Percentiles rank a stretch among this genome's conserved stretches.
phyloP scores from a whole-genome alignment of 2,113 vertebrate species.

The Campylomormyrus tamandua region DNA sequence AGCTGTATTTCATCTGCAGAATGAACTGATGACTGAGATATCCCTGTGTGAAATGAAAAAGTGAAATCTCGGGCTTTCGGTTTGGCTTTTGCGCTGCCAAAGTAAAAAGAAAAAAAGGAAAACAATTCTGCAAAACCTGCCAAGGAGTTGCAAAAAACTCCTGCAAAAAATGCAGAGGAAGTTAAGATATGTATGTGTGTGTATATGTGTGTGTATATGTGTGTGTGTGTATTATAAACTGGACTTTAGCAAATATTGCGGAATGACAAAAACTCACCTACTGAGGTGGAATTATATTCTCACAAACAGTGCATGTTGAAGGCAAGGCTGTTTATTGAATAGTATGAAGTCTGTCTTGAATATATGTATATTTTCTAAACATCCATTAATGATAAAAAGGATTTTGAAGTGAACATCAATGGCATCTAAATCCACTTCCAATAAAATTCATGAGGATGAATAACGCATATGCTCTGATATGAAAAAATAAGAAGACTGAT shows the following conservation, averaged over 20 bases:
- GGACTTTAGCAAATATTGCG: neutral
- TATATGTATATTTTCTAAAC: neutral
- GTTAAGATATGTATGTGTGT: neutral
- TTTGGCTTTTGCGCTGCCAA: neutral
- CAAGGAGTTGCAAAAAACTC: neutral
- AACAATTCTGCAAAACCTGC: neutral
- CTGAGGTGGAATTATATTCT: neutral
- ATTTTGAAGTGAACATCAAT: neutral
- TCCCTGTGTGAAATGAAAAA: neutral
- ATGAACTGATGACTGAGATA: constrained; percentile 10
- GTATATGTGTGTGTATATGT: neutral
- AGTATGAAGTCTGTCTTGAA: neutral
- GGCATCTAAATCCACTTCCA: neutral
- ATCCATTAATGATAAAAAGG: neutral
- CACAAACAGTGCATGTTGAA: neutral
- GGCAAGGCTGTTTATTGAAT: neutral
- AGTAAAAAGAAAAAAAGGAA: neutral
- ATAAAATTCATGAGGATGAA: neutral
- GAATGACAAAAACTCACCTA: neutral
- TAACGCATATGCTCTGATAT: neutral
- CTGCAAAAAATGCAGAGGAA: neutral
- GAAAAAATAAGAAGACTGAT: neutral
- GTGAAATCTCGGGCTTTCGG: neutral
- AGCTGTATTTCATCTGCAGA: neutral
- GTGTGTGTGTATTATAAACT: neutral